Percentiles rank a stretch among this genome's conserved stretches.
Evolutionary conservation across 2,113 vertebrate species (phyloP).

Genomic region (Sceloporus undulatus): DNA sequence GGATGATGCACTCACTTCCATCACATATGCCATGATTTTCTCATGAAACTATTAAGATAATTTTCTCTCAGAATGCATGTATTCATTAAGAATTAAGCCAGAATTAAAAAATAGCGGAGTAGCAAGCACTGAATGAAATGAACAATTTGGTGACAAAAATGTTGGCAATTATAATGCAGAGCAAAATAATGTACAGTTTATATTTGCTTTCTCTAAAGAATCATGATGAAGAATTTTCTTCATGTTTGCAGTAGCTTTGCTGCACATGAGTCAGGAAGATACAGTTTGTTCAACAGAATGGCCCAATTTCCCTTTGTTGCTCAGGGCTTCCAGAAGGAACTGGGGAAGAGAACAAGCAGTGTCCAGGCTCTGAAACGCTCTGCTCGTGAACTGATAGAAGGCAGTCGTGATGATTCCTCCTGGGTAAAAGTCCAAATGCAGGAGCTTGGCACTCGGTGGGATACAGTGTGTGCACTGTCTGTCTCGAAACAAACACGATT

Average conservation of each 20-base stretch:
- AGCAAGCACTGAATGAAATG: not conserved
- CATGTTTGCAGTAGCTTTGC: not conserved
- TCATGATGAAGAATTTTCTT: not conserved
- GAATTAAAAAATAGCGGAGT: not conserved
- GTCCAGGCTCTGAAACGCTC: conserved; percentile 96
- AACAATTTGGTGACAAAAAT: not conserved
- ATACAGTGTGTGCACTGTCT: conserved; percentile 94
- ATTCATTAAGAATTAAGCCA: not conserved
- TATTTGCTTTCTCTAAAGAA: not conserved
- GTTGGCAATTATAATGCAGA: not conserved
- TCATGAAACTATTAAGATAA: not conserved
- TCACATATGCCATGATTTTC: not conserved
- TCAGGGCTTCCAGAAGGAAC: conserved; percentile 96
- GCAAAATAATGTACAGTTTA: not conserved
- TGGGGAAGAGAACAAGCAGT: conserved; percentile 93
- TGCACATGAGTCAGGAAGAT: not conserved
- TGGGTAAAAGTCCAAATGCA: conserved; percentile 99
- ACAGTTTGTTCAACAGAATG: conserved; percentile 23
- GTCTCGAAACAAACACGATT: conserved; percentile 94
- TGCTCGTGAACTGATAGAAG: conserved; percentile 90
- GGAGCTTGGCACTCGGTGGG: conserved; percentile 95
- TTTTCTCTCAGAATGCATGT: not conserved
- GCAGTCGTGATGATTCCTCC: conserved; percentile 92
- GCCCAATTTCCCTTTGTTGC: conserved; percentile 35
- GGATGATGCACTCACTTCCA: not conserved